Base-by-base conservation (phyloP, 2,797 vertebrate genomes). In the Propithecus perrieri region DNA sequence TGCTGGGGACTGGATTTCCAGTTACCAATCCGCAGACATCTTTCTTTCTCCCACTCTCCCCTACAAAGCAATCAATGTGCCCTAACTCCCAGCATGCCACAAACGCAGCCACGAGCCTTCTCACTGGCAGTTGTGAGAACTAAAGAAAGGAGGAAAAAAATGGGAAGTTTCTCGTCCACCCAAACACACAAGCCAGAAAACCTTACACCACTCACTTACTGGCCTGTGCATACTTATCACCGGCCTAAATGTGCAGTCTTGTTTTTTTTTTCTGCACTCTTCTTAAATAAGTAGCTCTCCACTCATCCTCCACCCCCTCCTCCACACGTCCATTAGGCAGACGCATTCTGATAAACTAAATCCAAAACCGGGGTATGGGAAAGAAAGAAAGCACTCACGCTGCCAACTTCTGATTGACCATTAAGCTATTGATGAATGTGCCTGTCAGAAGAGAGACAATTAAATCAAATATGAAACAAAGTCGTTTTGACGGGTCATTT, bases 381-480 rank as follows among this genome's bases (percentile, higher is more conserved):
- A 99, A 99, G 99, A 99, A 99, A 99, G 99, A 99, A 99, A 99
- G 99, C 99, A 99, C 99, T 99, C 99, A 99, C 99, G 99, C 99
- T 99, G 99, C 99, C 99, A 99, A 99, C 99, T 99, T 99, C 99
- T 99, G 99, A 99, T 99, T 99, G 99, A 99, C 99, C 99, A 99
- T 99, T 99, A 99, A 99, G 99, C 99, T 99, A 99, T 99, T 99
- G 99, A 99, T 99, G 99, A 99, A 99, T 99, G 99, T 99, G 99
- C 99, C 99, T 99, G 99, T 99, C 99, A 99, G 99, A 99, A 99
- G 99, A 99, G 99, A 99, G 99, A 99, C 99, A 99, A 99, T 99
- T 99, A 99, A 99, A 99, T 99, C 99, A 99, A 99, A 99, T 99
- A 99, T 99, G 99, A 99, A 99, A 99, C 99, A 99, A 99, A 99